These are phyloP conservation scores for Henricia sp. DNA, from an alignment of 53 echinoderm and acorn worm genomes.

Conservation along the genomic window DNA sequence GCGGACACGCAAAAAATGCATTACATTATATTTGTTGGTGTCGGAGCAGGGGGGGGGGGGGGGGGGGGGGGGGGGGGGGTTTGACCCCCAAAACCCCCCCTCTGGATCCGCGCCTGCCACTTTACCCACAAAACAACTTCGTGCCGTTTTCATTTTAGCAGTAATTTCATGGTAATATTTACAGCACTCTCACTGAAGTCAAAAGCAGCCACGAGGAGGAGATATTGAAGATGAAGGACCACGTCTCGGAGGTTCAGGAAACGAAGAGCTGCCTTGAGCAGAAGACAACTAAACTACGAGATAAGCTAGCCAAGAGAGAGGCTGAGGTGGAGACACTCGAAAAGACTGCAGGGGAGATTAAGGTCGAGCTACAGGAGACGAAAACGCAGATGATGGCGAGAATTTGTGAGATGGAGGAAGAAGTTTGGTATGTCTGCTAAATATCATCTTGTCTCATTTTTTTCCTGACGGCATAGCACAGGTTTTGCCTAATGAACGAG, in stretches of 20 bases:
- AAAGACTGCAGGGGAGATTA: neutral
- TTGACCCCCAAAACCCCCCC: too few relatives aligned
- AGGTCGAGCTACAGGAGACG: conserved; percentile 3
- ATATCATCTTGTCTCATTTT: neutral
- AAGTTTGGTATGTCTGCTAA: neutral
- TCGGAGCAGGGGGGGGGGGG: too few relatives aligned
- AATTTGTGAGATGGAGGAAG: conserved; percentile 5
- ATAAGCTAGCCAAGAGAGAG: conserved; percentile 4
- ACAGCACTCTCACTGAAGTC: too few relatives aligned
- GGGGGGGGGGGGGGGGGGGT: too few relatives aligned
- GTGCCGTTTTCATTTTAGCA: too few relatives aligned
- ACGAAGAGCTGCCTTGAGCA: neutral
- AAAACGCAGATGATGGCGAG: neutral
- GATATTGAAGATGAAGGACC: conserved; percentile 5
- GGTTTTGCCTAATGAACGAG: too few relatives aligned
- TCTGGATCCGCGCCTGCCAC: too few relatives aligned
- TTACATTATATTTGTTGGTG: too few relatives aligned
- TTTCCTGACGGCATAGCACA: too few relatives aligned
- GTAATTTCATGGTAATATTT: too few relatives aligned
- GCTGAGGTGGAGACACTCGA: neutral
- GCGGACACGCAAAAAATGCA: too few relatives aligned
- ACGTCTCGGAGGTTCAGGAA: neutral
- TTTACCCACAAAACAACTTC: too few relatives aligned
- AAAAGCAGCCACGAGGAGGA: conserved; percentile 24
- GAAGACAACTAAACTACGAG: neutral